Evolutionary conservation across 1,140 invertebrate genomes (phyloP), one percentile per base, ranked within the genome.

Genomic region (Zophobas atratus): DNA sequence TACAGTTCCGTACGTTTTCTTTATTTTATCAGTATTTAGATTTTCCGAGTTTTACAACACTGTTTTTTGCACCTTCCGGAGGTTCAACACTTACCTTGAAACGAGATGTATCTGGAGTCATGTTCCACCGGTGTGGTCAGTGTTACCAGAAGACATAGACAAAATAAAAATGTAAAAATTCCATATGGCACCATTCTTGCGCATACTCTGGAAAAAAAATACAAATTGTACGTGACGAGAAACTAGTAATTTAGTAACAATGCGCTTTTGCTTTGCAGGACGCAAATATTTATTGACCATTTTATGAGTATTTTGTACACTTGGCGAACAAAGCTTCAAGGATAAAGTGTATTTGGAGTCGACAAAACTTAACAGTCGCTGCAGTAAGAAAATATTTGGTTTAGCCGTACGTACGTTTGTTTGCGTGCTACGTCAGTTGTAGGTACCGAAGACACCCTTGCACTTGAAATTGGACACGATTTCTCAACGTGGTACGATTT

Each of bases 101-200:
- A 86, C 75, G 88, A 88, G 76, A 88, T 88, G 74, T 85, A 88
- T 77, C 87, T 82, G 74, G 83, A 84, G 75, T 85, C 84, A 80
- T 84, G 63, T 76, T 82, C 39, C 74, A 8, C 36, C 20, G 71
- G 43, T 53, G 70, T 2, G 46, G 39, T 57, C 43, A 43, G 48
- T 63, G 46, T 51, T 70, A 78, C 5, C 3, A 73, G 1, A 73
- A 56, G 60, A n/a, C 57, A 63, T 43, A 77, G 55, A 39, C 51
- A 75, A 76, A 70, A n/a, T 71, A 75, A 55, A 33, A 77, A 48
- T 6, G 41, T 53, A 41, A 48, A 39, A 63, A 77, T 38, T 41
- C 60, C 63, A 72, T 57, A 20, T 43, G 70, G 73, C 73, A 76
- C 49, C 80, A 81, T 79, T 79, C 55, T 80, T 51, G 76, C 43